Evolutionary conservation across 2,888 invertebrate genomes (phyloP).

Genomic region (Flexamia atlantica): DNA sequence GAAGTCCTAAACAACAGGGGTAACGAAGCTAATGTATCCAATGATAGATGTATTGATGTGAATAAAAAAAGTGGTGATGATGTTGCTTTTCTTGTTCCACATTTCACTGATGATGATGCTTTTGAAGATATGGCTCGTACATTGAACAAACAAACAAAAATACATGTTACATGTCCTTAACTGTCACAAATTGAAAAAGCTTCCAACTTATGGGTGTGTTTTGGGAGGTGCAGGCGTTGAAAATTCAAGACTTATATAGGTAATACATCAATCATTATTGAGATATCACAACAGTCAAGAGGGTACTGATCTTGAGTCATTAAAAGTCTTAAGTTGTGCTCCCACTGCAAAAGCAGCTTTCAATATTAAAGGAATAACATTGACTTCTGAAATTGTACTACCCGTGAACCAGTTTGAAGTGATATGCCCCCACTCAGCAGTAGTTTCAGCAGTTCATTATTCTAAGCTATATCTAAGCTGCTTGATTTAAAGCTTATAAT

Average conservation of each 20-base stretch:
- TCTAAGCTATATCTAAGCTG: constrained; percentile 61
- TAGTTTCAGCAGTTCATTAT: constrained; percentile 62
- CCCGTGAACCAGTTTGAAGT: constrained; percentile 62
- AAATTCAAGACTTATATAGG: constrained; percentile 66
- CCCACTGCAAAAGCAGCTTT: constrained; percentile 67
- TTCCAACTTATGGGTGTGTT: no score
- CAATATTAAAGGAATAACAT: constrained; percentile 65
- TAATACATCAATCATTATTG: constrained; percentile 64
- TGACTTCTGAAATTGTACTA: constrained; percentile 66
- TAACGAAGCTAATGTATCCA: constrained; percentile 51
- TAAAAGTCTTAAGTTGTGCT: constrained; percentile 64
- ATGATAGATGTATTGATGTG: not conserved
- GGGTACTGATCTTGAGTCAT: constrained; percentile 47
- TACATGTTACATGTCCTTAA: not conserved
- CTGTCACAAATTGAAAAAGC: no score
- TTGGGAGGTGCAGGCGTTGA: no score
- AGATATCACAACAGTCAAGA: constrained; percentile 56
- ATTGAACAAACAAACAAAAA: not conserved
- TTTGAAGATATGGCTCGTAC: not conserved
- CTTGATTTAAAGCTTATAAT: constrained; percentile 65
- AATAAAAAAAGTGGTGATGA: not conserved
- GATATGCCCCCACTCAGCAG: constrained; percentile 62
- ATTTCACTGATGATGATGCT: not conserved
- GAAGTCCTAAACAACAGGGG: constrained; percentile 48
- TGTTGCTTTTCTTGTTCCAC: not conserved